phyloP scores from a whole-genome alignment of 2,888 invertebrate species.

The Tipula lateralis region DNA sequence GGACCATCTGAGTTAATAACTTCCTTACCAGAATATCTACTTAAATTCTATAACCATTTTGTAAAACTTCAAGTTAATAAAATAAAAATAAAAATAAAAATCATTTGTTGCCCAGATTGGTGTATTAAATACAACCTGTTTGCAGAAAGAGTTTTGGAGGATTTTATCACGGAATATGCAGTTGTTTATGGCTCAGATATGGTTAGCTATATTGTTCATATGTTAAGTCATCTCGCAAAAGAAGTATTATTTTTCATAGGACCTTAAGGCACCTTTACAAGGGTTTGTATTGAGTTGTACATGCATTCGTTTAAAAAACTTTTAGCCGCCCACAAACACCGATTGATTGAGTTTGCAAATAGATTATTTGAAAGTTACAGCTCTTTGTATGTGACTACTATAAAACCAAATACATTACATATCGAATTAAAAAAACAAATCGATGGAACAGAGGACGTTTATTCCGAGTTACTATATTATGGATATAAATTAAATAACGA shows the following conservation, averaged over 20 bases:
- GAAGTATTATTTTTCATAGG: background rate
- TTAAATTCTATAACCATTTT: too few relatives aligned
- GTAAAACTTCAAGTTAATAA: background rate
- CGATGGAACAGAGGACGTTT: background rate
- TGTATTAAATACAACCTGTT: background rate
- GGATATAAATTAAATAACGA: background rate
- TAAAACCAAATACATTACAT: background rate
- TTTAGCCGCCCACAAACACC: background rate
- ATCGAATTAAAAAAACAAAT: background rate
- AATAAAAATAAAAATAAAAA: too few relatives aligned
- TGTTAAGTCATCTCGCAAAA: background rate
- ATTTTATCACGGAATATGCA: background rate
- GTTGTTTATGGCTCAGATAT: background rate
- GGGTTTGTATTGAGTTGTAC: background rate
- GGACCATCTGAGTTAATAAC: too few relatives aligned
- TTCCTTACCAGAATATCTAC: too few relatives aligned
- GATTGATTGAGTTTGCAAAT: background rate
- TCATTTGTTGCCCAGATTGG: background rate
- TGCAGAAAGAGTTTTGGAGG: background rate
- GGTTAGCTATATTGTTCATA: background rate
- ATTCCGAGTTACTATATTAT: background rate
- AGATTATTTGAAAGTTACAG: background rate
- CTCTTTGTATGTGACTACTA: background rate
- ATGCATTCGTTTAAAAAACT: slow-evolving; percentile 4
- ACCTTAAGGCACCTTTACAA: background rate